phyloP scores from a whole-genome alignment of 1,140 invertebrate species.

The Rhizoglyphus robini region DNA sequence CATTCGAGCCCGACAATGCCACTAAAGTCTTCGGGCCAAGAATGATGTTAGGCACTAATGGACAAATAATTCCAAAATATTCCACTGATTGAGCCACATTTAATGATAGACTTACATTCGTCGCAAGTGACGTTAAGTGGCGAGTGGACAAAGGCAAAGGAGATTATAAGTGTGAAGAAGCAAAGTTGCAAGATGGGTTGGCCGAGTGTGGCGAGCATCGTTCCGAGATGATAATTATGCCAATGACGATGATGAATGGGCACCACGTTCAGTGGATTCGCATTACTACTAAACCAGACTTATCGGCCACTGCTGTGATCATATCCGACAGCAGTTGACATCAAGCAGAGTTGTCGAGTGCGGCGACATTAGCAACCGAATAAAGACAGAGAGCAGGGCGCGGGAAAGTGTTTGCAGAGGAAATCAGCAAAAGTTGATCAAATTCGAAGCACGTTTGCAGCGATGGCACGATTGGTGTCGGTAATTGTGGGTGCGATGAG shows the following conservation, averaged over 20 bases:
- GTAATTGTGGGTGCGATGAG: too few species aligned
- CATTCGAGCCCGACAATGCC: background rate
- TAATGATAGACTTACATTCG: background rate
- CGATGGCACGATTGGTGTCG: too few species aligned
- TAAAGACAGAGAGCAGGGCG: too few species aligned
- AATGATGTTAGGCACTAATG: slow-evolving; percentile 11
- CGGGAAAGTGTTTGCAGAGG: too few species aligned
- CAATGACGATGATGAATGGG: background rate
- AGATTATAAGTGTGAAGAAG: background rate
- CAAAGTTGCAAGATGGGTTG: background rate
- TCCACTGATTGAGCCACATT: background rate
- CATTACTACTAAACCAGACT: too few species aligned
- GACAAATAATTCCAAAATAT: background rate
- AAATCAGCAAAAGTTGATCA: too few species aligned
- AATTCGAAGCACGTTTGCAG: too few species aligned
- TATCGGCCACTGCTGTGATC: too few species aligned
- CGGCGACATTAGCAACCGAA: too few species aligned
- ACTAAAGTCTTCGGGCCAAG: slow-evolving; percentile 11
- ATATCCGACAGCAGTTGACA: too few species aligned
- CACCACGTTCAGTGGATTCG: too few species aligned
- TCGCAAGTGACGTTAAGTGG: background rate
- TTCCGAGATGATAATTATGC: background rate
- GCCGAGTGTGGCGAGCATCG: background rate
- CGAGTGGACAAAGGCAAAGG: background rate
- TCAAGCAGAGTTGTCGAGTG: too few species aligned